Base-by-base conservation (phyloP, 1,140 invertebrate genomes). In the Pachypsylla venusta region DNA sequence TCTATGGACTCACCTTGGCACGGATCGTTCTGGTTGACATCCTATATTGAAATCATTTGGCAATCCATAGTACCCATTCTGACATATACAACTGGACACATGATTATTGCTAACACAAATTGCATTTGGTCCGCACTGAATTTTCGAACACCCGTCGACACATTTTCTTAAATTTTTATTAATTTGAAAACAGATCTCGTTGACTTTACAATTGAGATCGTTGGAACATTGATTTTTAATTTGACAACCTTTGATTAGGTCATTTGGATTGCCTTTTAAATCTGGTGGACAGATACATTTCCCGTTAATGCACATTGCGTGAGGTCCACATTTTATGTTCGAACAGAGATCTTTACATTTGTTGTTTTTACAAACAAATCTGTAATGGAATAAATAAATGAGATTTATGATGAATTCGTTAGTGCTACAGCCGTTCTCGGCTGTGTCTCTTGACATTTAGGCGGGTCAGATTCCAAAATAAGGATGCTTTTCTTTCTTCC, bases 91-190 rank as follows among this genome's bases (percentile, higher is more conserved):
- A 10, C 84, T 81, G 1, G 88, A 87, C 39, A 83, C 77, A 70
- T 92, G 88, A 66, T 86, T 83, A 58, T 87, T 79, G 20, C 84
- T 80, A 0, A 91, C 77, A 67, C 90, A 94, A 1, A 91, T 70
- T 2, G 89, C 88, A 70, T 93, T 93, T 1, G 89, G 88, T 13
- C 90, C 90, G 69, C 90, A 93, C 66, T 92, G 87, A 10, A 87
- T 74, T 71, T 89, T 88, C 57, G 81, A 82, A 67, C 89, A 93
- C 2, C 84, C 86, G 66, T 92, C 87, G 1, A 91, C 80, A 70
- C 88, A 92, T 69, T 86, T 87, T 35, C 88, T 76, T 2, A 80
- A 67, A 7, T 81, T 83, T 73, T 82, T 84, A 25, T 82, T 79
- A 35, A 86, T 67, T 73, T 88, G 85, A 71, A 90, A 88, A 68